Conservation (phyloP, 2,113 vertebrate species). For the Cephalopterus ornatus region DNA sequence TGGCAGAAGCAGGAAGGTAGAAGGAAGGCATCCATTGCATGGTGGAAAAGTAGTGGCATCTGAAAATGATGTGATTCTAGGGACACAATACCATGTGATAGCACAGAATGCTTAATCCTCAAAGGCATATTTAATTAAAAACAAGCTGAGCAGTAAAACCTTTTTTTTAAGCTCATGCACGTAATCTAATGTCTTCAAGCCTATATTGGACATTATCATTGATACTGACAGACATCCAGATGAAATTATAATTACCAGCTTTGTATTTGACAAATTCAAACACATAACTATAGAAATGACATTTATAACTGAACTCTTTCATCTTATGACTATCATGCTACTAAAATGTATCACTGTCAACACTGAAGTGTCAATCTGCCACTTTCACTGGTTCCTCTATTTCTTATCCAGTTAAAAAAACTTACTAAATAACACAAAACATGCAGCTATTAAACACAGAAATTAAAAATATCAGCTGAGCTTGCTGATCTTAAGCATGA, state of each 20-base stretch:
- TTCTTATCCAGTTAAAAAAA: not conserved
- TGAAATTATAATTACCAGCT: not conserved
- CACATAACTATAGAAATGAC: not conserved
- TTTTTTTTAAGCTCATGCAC: not conserved
- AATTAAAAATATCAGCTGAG: not conserved
- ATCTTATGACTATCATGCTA: not conserved
- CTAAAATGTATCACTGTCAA: not conserved
- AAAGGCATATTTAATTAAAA: not conserved
- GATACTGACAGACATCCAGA: not conserved
- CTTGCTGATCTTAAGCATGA: not conserved
- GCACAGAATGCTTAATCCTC: accelerated
- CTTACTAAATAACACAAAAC: not conserved
- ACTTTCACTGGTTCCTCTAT: not conserved
- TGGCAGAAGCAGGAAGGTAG: not conserved
- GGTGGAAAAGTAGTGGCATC: not conserved
- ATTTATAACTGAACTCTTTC: not conserved
- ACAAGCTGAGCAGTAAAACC: not conserved
- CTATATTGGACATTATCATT: not conserved
- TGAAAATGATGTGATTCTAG: not conserved
- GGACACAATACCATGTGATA: not conserved
- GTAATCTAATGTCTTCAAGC: not conserved
- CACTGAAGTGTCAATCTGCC: not conserved
- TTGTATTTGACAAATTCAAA: not conserved
- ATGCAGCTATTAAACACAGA: not conserved
- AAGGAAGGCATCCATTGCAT: not conserved